Base-by-base conservation (phyloP, 2,113 vertebrate genomes). In the Tringa solitaria region DNA sequence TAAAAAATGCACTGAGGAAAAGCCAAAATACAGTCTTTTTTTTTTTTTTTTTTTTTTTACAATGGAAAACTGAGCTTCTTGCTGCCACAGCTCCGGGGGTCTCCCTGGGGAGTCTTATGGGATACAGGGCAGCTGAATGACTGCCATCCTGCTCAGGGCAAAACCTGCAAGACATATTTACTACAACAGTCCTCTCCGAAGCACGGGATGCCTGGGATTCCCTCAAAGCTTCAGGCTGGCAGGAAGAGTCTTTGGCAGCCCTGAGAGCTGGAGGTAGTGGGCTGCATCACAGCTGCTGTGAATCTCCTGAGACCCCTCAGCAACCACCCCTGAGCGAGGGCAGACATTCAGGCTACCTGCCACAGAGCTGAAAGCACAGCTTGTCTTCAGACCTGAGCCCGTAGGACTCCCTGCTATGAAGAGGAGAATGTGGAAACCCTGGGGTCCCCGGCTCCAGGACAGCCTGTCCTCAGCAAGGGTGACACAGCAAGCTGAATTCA, bases 191-290 rank as follows among this genome's bases (percentile, higher is more conserved):
- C 41, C 59, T 57, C 60, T 50, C 87, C 3, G 4, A 78, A 74
- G 28, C 14, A 45, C 61, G 70, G 9, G 26, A 30, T 70, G 64
- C 45, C 32, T 21, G 46, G 26, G n/a, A 67, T 51, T 53, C 37
- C 63, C 41, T 50, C 53, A 9, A 2, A 14, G 32, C 37, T 73
- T 39, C 67, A 53, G 73, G 59, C 68, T 74, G 63, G 35, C 32
- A 51, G 39, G 16, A 28, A 30, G 7, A 0, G 2, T 15, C 50
- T 39, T 11, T 54, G 68, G 76, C 68, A 74, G 50, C 61, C 33
- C 37, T 3, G 11, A 50, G 9, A 45, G 30, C 28, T 32, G 53
- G 65, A 70, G 76, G 30, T 22, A 37, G 9, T 8, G 0, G 0
- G 27, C 39, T 59, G 27, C 33, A 12, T 69, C 26, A 6, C 41